Conservation (phyloP, 2,888 invertebrate species). For the Ernsta delagoae region DNA sequence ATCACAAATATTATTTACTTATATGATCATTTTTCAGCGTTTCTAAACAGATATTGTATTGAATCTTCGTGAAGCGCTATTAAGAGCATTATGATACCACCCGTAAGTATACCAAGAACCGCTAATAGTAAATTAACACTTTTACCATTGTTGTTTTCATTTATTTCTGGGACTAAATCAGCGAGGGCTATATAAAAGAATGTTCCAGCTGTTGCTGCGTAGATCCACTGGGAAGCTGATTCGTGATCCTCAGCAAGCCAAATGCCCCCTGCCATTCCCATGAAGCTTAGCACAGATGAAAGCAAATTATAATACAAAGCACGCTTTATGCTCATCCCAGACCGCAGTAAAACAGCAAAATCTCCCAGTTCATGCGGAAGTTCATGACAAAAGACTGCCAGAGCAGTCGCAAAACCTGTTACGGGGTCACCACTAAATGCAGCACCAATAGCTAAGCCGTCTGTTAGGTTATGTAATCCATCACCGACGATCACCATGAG, state of each 20-base stretch:
- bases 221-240: conserved; percentile 90
- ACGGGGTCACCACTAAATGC: conserved; percentile 90
- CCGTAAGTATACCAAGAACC: conserved; percentile 87
- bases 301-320: conserved; percentile 90
- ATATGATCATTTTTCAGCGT: conserved; percentile 65
- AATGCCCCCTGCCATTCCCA: conserved; percentile 90
- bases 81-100: conserved; percentile 89
- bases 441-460: conserved; percentile 92
- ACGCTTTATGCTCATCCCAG: conserved; percentile 89
- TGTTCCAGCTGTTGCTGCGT: conserved; percentile 91
- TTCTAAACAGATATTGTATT: conserved; percentile 79
- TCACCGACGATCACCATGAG: conserved; percentile 93
- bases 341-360: conserved; percentile 91
- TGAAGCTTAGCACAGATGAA: conserved; percentile 90
- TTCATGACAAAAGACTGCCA: conserved; percentile 93
- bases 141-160: conserved; percentile 80
- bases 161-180: conserved; percentile 89
- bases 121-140: conserved; percentile 86
- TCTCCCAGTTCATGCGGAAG: conserved; percentile 93
- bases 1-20: conserved; percentile 40
- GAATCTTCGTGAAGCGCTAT: conserved; percentile 90
- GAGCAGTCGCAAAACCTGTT: conserved; percentile 90
- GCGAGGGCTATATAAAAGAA: conserved; percentile 93
- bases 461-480: conserved; percentile 91
- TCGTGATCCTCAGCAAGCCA: conserved; percentile 89